Conservation (phyloP, 2,888 invertebrate genomes). For the Incurvaria masculella region DNA sequence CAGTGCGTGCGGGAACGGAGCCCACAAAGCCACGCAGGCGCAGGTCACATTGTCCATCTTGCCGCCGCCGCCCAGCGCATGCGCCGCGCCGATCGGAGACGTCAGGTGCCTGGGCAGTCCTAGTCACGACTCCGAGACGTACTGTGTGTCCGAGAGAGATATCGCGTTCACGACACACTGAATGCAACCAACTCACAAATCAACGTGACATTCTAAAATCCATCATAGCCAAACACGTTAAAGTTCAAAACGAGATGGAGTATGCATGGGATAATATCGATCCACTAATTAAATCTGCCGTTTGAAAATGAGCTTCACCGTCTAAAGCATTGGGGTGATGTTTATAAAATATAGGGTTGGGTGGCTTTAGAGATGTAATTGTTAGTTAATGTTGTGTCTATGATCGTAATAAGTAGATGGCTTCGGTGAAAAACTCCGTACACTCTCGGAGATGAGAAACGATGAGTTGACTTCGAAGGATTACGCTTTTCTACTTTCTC, state of each 20-base stretch:
- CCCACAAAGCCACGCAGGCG: neutral
- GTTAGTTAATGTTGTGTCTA: conserved; percentile 49
- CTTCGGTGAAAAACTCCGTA: conserved; percentile 54
- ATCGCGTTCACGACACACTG: neutral
- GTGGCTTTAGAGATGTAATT: neutral
- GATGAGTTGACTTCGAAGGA: neutral
- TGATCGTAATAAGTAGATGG: conserved; percentile 56
- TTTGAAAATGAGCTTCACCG: neutral
- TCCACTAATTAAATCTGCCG: neutral
- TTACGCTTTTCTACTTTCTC: too few relatives aligned
- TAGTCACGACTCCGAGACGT: conserved; percentile 43
- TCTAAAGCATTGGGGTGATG: neutral
- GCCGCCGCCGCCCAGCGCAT: neutral
- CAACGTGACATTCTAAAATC: neutral
- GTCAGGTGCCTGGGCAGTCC: conserved; percentile 52
- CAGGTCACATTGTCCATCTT: neutral
- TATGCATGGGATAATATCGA: too few relatives aligned
- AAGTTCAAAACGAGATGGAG: too few relatives aligned
- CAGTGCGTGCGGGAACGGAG: too few relatives aligned
- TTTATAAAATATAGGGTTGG: neutral
- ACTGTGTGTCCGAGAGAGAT: neutral
- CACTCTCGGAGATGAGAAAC: too few relatives aligned
- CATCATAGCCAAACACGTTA: neutral
- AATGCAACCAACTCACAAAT: neutral
- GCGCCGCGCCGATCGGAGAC: conserved; percentile 11